Percentiles rank a stretch among this genome's conserved stretches.
Conservation (phyloP, 2,797 vertebrate genomes). For the Hirundo rustica region DNA sequence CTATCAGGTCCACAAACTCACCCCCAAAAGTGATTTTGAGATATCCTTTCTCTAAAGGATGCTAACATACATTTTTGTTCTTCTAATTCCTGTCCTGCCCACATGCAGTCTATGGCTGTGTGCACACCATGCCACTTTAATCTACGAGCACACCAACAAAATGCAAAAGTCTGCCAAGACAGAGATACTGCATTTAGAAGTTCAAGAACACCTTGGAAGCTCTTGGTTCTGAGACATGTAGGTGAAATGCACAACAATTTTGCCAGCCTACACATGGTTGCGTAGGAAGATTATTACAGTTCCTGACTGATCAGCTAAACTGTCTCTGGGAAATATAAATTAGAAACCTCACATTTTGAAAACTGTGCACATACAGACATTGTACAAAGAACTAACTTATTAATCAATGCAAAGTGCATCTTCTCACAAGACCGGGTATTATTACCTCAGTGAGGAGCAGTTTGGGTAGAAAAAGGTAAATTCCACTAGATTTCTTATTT, state of each 20-base stretch:
- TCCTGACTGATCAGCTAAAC: conserved; percentile 35
- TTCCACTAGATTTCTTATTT: neutral
- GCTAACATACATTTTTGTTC: neutral
- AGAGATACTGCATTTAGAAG: neutral
- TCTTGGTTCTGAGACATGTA: neutral
- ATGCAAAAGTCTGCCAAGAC: neutral
- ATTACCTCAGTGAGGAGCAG: neutral
- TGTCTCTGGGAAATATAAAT: conserved; percentile 25
- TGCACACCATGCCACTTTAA: neutral
- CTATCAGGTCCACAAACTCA: neutral
- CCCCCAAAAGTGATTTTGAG: neutral
- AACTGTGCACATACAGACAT: neutral
- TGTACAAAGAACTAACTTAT: neutral
- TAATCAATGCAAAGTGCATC: neutral
- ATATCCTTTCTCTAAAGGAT: neutral
- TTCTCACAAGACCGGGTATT: neutral
- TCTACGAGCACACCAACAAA: neutral
- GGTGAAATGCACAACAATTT: conserved; percentile 53
- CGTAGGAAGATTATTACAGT: conserved; percentile 41
- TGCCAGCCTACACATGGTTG: neutral
- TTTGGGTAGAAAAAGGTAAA: neutral
- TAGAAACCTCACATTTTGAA: neutral
- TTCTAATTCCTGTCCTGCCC: neutral
- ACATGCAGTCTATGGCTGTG: neutral
- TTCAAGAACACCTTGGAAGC: neutral